Percentiles rank a stretch among this genome's conserved stretches.
Conservation (phyloP, 2,888 invertebrate species). For the Hirtodrosophila histrioides region DNA sequence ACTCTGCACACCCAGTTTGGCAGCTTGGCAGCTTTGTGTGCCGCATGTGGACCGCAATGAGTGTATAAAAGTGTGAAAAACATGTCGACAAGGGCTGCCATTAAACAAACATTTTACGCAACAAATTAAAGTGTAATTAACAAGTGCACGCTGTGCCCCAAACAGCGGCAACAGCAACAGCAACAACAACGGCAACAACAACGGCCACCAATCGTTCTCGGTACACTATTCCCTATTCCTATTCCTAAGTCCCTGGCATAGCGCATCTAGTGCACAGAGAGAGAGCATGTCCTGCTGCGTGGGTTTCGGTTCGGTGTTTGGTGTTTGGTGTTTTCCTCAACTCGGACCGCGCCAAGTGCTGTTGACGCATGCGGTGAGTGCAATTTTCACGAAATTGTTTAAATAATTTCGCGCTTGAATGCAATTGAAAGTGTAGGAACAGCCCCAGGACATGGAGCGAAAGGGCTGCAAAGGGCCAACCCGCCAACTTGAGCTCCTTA, state of each 20-base stretch:
- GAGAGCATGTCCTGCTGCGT: constrained; percentile 49
- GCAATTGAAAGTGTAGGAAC: constrained; percentile 65
- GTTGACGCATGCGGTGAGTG: constrained; percentile 79
- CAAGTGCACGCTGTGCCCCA: constrained; percentile 72
- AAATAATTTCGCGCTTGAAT: constrained; percentile 79
- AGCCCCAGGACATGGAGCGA: neutral
- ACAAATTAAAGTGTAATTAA: constrained; percentile 80
- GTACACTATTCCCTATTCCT: neutral
- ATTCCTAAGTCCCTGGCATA: constrained; percentile 37
- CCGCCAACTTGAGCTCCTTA: constrained; percentile 51
- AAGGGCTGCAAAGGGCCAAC: constrained; percentile 5
- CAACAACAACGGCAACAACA: constrained; percentile 18
- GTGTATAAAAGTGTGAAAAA: constrained; percentile 78
- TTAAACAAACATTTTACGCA: constrained; percentile 81
- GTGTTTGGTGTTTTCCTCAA: constrained; percentile 47
- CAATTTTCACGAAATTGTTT: constrained; percentile 79
- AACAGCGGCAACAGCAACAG: constrained; percentile 19
- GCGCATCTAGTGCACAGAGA: constrained; percentile 12
- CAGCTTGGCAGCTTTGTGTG: constrained; percentile 33
- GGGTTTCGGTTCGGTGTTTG: constrained; percentile 47
- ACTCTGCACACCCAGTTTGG: neutral
- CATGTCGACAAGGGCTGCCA: constrained; percentile 69
- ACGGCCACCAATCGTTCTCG: constrained; percentile 12
- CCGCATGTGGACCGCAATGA: constrained; percentile 61
- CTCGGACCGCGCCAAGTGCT: constrained; percentile 71